Percentiles rank a stretch among this genome's conserved stretches.
Conservation (phyloP, 2,113 vertebrate species). For the Cynocephalus volans region DNA sequence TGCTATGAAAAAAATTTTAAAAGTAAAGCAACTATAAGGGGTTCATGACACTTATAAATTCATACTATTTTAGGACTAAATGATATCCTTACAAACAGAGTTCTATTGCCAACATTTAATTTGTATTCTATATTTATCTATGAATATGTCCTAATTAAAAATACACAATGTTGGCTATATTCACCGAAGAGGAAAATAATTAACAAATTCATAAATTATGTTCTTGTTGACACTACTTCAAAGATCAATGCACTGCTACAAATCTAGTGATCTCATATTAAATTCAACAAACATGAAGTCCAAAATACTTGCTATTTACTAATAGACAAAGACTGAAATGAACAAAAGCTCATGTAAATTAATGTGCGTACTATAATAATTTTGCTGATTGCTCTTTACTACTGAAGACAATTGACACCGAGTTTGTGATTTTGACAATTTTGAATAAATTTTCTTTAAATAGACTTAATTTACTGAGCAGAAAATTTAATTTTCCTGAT, state of each 20-base stretch:
- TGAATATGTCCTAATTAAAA: conserved; percentile 10
- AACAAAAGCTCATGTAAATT: not conserved
- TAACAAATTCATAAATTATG: not conserved
- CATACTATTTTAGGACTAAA: not conserved
- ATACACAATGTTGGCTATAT: not conserved
- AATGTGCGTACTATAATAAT: not conserved
- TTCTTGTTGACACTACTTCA: not conserved
- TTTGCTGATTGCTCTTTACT: not conserved
- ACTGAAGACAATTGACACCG: not conserved
- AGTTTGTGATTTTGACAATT: conserved; percentile 18
- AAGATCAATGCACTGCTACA: not conserved
- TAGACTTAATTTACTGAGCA: not conserved
- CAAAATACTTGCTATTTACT: not conserved
- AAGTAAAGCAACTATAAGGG: conserved; percentile 2
- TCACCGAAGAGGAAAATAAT: conserved; percentile 49
- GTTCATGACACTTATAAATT: not conserved
- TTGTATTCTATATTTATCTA: conserved; percentile 6
- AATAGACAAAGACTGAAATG: not conserved
- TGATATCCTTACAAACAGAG: not conserved
- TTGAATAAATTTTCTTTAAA: conserved; percentile 66
- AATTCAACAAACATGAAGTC: not conserved
- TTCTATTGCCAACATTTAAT: conserved; percentile 16
- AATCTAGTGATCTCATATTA: not conserved
- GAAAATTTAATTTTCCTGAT: conserved; percentile 52
- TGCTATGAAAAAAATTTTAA: not conserved